Conservation (phyloP, 2,797 vertebrate species). For the Pseudomugil tenellus region DNA sequence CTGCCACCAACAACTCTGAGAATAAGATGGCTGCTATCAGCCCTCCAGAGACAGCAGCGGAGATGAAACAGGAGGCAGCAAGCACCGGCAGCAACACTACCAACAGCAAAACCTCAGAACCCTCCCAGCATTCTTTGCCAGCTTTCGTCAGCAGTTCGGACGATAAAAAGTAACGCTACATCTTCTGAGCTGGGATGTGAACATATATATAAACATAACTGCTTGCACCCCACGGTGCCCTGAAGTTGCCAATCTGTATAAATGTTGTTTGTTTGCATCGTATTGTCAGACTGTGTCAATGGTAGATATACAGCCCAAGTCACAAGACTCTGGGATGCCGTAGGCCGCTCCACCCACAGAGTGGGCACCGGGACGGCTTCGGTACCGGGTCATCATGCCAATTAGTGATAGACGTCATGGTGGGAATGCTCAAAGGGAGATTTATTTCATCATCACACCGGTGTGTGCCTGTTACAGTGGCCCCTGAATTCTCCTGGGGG, state of each 20-base stretch:
- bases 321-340: conserved; percentile 85
- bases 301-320: conserved; percentile 88
- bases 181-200: conserved; percentile 71
- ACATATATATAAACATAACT: conserved; percentile 77
- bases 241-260: conserved; percentile 98
- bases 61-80: conserved; percentile 82
- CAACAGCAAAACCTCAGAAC: conserved; percentile 87
- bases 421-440: conserved; percentile 83
- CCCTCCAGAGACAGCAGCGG: conserved; percentile 79
- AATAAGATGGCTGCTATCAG: conserved; percentile 84
- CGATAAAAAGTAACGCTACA: conserved; percentile 90
- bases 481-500: conserved; percentile 63
- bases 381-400: conserved; percentile 94
- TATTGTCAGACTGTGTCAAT: conserved; percentile 97
- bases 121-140: conserved; percentile 89
- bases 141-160: conserved; percentile 90
- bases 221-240: conserved; percentile 92
- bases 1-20: conserved; percentile 63
- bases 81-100: conserved; percentile 83
- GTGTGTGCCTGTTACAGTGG: conserved; percentile 95
- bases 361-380: conserved; percentile 77
- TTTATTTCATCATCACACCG: conserved; percentile 90
- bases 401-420: conserved; percentile 91
- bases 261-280: conserved; percentile 89
- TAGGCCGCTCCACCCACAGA: conserved; percentile 57